Conservation (phyloP, 2,113 vertebrate species). For the Malurus cyaneus region DNA sequence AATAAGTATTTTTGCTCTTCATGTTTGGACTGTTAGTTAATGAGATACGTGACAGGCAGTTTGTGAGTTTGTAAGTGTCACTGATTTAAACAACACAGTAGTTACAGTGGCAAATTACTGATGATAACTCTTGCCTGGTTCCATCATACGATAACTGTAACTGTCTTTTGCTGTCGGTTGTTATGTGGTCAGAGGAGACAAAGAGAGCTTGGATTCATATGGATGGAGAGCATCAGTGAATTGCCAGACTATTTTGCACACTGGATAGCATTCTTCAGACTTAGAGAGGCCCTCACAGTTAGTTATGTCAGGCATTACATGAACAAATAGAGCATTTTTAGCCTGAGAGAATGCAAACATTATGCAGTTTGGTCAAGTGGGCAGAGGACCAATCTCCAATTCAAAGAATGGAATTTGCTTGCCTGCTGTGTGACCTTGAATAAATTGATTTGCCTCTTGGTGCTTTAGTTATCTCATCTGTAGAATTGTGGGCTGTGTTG, state of each 20-base stretch:
- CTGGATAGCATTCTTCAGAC: background rate
- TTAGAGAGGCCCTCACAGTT: background rate
- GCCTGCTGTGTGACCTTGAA: background rate
- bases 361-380: slow-evolving; percentile 31
- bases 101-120: background rate
- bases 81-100: background rate
- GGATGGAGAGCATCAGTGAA: background rate
- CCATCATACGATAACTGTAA: background rate
- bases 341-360: slow-evolving; percentile 34
- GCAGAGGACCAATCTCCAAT: background rate
- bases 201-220: background rate
- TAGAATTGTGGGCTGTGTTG: background rate
- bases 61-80: background rate
- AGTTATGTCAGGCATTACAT: background rate
- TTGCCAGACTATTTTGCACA: background rate
- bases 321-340: slow-evolving; percentile 33
- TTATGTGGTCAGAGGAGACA: background rate
- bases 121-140: background rate
- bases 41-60: background rate
- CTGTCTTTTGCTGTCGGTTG: background rate
- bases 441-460: background rate
- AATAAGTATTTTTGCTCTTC: background rate
- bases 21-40: background rate
- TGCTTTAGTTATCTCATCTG: background rate
- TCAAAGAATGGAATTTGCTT: background rate